A percentile compares a stretch with the other conserved stretches of the same genome.
These are phyloP conservation scores for Epinotia brunnichana DNA, from an alignment of 2,888 invertebrate genomes.

Conservation along the genomic window DNA sequence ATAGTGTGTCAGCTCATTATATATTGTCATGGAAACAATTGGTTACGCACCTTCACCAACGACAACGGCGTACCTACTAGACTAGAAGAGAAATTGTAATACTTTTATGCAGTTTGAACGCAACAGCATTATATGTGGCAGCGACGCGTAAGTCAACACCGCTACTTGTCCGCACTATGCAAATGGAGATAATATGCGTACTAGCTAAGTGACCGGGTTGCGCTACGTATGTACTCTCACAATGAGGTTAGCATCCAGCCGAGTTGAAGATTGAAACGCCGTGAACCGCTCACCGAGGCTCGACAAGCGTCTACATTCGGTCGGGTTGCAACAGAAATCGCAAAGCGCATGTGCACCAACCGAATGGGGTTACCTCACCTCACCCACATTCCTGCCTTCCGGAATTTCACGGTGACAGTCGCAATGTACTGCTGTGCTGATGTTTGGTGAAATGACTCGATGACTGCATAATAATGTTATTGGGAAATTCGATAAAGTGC, in stretches of 20 bases:
- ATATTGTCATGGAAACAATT: slow-evolving; percentile 26
- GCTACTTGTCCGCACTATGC: slow-evolving; percentile 79
- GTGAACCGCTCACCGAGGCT: slow-evolving; percentile 57
- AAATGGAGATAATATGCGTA: slow-evolving; percentile 78
- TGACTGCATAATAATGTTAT: slow-evolving; percentile 20
- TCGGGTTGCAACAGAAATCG: slow-evolving; percentile 73
- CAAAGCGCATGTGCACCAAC: slow-evolving; percentile 76
- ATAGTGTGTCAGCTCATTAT: slow-evolving; percentile 22
- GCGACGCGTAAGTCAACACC: slow-evolving; percentile 71
- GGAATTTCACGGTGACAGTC: slow-evolving; percentile 77
- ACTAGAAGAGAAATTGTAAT: slow-evolving; percentile 55
- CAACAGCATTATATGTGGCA: slow-evolving; percentile 64
- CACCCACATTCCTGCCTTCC: slow-evolving; percentile 80
- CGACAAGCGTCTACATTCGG: slow-evolving; percentile 63
- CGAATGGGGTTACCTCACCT: slow-evolving; percentile 79
- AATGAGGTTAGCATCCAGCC: slow-evolving; percentile 72
- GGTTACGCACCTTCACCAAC: slow-evolving; percentile 32
- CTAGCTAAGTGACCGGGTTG: slow-evolving; percentile 80
- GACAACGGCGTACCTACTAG: slow-evolving; percentile 38
- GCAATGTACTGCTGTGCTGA: slow-evolving; percentile 66
- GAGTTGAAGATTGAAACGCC: slow-evolving; percentile 66
- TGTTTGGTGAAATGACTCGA: slow-evolving; percentile 51
- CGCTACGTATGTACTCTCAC: slow-evolving; percentile 66
- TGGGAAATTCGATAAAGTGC: slow-evolving; percentile 8
- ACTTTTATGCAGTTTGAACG: slow-evolving; percentile 60